Percentiles rank a stretch among this genome's conserved stretches.
Conservation (phyloP, 2,797 vertebrate genomes). For the Sebastes variabilis region DNA sequence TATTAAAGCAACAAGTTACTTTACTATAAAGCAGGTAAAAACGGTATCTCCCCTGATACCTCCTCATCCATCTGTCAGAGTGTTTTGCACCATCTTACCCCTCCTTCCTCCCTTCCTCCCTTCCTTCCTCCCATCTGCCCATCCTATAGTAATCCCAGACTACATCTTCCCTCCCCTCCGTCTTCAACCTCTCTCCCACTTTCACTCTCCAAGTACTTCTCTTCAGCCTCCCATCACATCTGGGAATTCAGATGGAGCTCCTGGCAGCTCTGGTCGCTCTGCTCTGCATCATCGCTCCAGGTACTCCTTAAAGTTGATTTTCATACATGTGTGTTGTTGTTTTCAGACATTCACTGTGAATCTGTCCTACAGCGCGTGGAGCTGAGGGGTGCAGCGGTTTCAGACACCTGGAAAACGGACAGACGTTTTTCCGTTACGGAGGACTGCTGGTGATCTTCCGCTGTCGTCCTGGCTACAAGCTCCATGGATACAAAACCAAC, state of each 20-base stretch:
- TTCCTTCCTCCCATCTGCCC: neutral
- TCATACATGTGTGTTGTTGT: neutral
- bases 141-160: neutral
- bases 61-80: slow-evolving; percentile 14
- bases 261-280: slow-evolving; percentile 38
- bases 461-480: slow-evolving; percentile 76
- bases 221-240: neutral
- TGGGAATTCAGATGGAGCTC: slow-evolving; percentile 31
- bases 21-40: neutral
- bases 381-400: slow-evolving; percentile 59
- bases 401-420: slow-evolving; percentile 76
- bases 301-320: slow-evolving; percentile 25
- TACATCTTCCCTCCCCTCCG: slow-evolving; percentile 4
- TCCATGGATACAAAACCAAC: slow-evolving; percentile 78
- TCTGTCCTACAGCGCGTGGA: slow-evolving; percentile 45
- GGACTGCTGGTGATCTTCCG: slow-evolving; percentile 78
- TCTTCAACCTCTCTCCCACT: slow-evolving; percentile 18
- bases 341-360: slow-evolving; percentile 1
- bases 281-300: slow-evolving; percentile 50
- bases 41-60: neutral
- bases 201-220: slow-evolving; percentile 1
- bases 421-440: slow-evolving; percentile 78
- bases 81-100: neutral
- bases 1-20: neutral
- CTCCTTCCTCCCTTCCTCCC: neutral